Evolutionary conservation across 2,113 vertebrate genomes (phyloP).

Genomic region (Melanerpes formicivorus): DNA sequence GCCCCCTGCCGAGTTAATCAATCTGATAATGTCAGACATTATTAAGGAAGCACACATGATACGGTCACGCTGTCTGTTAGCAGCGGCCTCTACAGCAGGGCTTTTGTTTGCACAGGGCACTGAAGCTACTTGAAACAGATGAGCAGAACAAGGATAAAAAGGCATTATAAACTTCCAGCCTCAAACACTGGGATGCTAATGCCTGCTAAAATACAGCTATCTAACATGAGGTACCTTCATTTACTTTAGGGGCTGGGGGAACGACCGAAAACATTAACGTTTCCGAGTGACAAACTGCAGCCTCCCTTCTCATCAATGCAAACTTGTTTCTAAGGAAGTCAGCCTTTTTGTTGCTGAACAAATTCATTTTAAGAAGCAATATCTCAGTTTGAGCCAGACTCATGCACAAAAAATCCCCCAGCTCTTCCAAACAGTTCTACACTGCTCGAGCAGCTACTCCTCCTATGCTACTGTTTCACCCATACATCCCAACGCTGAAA

Average conservation of each 20-base stretch:
- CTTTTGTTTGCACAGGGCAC: constrained; percentile 66
- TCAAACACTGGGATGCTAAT: constrained; percentile 37
- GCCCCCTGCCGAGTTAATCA: constrained; percentile 74
- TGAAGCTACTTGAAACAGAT: constrained; percentile 56
- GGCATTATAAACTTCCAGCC: constrained; percentile 33
- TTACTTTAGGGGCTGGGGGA: background rate
- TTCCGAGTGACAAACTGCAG: background rate
- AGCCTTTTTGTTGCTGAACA: background rate
- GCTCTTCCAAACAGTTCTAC: background rate
- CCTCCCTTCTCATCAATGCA: background rate
- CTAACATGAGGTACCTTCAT: background rate
- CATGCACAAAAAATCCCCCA: background rate
- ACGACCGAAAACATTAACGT: background rate
- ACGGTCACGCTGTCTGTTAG: constrained; percentile 64
- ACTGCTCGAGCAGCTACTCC: background rate
- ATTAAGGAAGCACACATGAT: constrained; percentile 74
- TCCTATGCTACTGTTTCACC: background rate
- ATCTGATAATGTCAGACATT: constrained; percentile 80
- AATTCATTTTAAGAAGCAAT: background rate
- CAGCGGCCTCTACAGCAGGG: constrained; percentile 55
- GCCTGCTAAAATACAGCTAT: constrained; percentile 42
- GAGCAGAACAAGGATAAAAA: constrained; percentile 41
- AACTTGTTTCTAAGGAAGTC: background rate
- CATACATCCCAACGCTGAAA: background rate
- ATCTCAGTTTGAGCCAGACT: background rate